Evolutionary conservation across 2,797 vertebrate species (phyloP), one percentile per base, ranked within the genome.

Genomic region (Sciaenops ocellatus): DNA sequence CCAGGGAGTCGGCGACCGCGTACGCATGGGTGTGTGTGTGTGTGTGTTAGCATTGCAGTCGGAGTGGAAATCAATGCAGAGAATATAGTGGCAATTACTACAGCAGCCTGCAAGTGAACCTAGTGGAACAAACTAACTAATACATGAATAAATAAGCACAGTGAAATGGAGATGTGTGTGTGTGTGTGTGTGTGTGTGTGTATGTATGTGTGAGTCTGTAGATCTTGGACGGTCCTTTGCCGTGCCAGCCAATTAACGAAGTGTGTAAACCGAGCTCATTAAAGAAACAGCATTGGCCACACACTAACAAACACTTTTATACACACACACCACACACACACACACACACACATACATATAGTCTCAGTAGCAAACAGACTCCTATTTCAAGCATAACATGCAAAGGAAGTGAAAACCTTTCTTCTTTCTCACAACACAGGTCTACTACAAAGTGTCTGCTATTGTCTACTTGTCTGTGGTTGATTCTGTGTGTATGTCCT

Each of bases 31-130:
- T 73, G 51, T 59, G 50, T 50, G 77, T 60, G 47, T 42, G 47
- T 57, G 48, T 13, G 41, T 11, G 30, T 17, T 73, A 77, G 63
- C 6, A 1, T 80, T 84, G 84, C 79, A 87, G 86, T 76, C 60
- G 62, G 80, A 91, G 80, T 80, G 81, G 63, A 94, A 94, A 95
- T 95, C 94, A 95, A 94, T 94, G 93, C 90, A 89, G 90, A 90
- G 90, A 95, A 94, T 94, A 94, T 91, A 91, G 93, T 92, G 87
- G 92, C 94, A 94, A 94, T 95, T 95, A 95, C 91, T 76, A 90
- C 74, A 86, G 87, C 85, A 91, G 87, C 83, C 87, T 88, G 91
- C 84, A 90, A 93, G 92, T 90, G 91, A 92, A 92, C 89, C 91
- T 92, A 80, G 87, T 94, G 91, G 92, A 94, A 93, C 89, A 93